phyloP scores from a whole-genome alignment of 2,113 vertebrate species.

The Kobus ellipsiprymnus region DNA sequence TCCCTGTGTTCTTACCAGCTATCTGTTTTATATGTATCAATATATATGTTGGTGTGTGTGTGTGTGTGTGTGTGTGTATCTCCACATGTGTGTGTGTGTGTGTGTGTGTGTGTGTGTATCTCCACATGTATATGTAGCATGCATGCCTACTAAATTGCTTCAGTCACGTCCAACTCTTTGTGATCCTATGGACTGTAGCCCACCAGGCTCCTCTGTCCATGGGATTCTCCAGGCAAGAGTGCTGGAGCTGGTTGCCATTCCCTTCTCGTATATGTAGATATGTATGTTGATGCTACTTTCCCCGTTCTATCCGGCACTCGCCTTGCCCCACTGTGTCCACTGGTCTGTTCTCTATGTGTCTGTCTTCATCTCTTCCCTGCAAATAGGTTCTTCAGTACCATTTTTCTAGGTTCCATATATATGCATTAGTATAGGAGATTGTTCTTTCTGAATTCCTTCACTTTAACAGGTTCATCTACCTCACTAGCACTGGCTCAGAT shows the following conservation, averaged over 20 bases:
- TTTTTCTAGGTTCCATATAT: background rate
- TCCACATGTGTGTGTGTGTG: background rate
- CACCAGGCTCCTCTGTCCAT: background rate
- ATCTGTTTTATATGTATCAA: background rate
- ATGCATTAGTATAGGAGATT: background rate
- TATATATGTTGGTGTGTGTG: background rate
- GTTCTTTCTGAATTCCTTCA: background rate
- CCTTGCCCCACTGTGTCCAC: background rate
- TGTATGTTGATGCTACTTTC: background rate
- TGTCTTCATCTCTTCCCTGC: background rate
- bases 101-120: background rate
- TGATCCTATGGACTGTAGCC: background rate
- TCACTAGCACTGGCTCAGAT: background rate
- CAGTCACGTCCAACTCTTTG: background rate
- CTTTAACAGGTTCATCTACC: background rate
- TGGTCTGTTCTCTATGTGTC: background rate
- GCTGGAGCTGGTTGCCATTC: background rate
- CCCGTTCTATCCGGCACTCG: rapidly evolving
- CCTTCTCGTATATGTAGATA: background rate
- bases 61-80: background rate
- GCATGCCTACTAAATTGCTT: background rate
- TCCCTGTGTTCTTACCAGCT: background rate
- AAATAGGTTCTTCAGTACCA: background rate
- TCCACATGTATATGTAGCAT: background rate
- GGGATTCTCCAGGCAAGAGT: background rate